Conservation (phyloP, 1,140 invertebrate genomes). For the Diprion similis region DNA sequence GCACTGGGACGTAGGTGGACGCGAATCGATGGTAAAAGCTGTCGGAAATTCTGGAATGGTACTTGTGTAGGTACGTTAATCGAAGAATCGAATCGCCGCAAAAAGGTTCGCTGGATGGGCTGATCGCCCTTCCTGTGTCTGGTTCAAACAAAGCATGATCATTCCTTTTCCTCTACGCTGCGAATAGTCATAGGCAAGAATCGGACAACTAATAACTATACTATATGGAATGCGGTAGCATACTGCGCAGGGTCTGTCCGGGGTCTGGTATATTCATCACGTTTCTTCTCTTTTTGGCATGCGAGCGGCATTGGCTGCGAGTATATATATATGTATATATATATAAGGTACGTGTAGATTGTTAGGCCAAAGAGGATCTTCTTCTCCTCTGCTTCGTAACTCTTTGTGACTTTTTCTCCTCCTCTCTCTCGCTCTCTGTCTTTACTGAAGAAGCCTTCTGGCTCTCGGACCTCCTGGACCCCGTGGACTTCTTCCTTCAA, state of each 20-base stretch:
- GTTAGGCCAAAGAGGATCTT: background rate
- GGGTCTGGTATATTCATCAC: background rate
- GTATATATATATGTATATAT: too few relatives aligned
- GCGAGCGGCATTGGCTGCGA: too few relatives aligned
- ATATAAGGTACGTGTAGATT: too few relatives aligned
- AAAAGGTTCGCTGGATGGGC: too few relatives aligned
- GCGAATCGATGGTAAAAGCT: too few relatives aligned
- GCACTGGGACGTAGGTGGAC: too few relatives aligned
- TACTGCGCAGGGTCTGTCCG: background rate
- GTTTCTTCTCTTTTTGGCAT: background rate
- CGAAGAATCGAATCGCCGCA: too few relatives aligned
- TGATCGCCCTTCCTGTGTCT: background rate
- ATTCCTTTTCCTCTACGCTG: background rate
- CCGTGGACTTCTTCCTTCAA: background rate
- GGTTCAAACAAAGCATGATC: background rate
- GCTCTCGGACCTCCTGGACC: background rate
- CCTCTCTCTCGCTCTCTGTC: conserved; percentile 10
- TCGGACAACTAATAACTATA: background rate
- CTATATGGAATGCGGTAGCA: conserved; percentile 2
- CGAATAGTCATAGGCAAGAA: background rate
- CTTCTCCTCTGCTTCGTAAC: background rate
- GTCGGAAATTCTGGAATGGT: background rate
- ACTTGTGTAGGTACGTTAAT: too few relatives aligned
- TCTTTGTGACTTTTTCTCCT: background rate
- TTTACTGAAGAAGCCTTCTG: background rate